phyloP scores from a whole-genome alignment of 1,140 invertebrate species.

The Achroia grisella region DNA sequence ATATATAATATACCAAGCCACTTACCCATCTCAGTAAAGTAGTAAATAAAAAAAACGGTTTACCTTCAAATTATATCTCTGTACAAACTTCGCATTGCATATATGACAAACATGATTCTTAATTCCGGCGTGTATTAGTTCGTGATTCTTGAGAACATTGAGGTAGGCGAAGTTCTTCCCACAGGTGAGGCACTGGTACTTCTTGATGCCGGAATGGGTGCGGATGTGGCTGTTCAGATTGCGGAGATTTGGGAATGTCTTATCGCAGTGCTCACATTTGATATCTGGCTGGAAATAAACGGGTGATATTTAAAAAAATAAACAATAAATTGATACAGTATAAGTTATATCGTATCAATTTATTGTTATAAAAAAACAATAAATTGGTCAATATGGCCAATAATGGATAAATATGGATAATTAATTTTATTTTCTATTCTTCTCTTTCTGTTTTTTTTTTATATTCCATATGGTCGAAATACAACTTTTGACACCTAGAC shows the following conservation, averaged over 20 bases:
- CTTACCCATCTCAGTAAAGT: too few species aligned
- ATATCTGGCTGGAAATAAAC: slow-evolving; percentile 57
- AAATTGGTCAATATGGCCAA: background rate
- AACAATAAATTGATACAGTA: background rate
- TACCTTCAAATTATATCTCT: slow-evolving; percentile 62
- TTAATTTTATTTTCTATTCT: background rate
- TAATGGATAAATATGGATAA: background rate
- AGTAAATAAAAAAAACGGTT: too few species aligned
- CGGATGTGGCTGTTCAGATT: slow-evolving; percentile 78
- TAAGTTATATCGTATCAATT: too few species aligned
- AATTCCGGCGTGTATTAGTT: slow-evolving; percentile 59
- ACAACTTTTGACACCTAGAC: background rate
- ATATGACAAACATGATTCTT: slow-evolving; percentile 66
- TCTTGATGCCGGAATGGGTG: slow-evolving; percentile 86
- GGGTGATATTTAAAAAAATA: background rate
- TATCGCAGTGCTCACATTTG: slow-evolving; percentile 64
- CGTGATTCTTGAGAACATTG: slow-evolving; percentile 69
- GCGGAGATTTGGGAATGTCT: slow-evolving; percentile 57
- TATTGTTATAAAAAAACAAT: too few species aligned
- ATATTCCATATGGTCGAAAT: background rate
- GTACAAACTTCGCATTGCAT: slow-evolving; percentile 66
- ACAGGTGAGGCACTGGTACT: slow-evolving; percentile 86
- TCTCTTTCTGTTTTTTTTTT: background rate
- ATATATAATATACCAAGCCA: too few species aligned
- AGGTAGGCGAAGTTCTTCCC: slow-evolving; percentile 79